phyloP scores from a whole-genome alignment of 2,797 vertebrate genomes.

The Avahi laniger region DNA sequence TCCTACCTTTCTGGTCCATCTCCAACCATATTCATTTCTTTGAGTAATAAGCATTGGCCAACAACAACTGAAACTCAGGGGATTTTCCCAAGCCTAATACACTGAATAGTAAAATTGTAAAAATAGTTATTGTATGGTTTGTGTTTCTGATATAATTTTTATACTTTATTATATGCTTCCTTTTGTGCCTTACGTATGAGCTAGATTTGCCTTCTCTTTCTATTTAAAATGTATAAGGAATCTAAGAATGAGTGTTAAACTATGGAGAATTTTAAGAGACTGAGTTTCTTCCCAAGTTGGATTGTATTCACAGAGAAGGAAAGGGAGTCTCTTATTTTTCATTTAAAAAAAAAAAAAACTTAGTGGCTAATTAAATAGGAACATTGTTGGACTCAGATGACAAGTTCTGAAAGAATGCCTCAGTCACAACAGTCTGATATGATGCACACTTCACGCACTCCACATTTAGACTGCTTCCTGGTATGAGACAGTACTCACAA shows the following conservation, averaged over 20 bases:
- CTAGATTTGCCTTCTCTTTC: neutral
- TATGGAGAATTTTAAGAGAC: neutral
- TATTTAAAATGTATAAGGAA: neutral
- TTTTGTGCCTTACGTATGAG: neutral
- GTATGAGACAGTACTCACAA: neutral
- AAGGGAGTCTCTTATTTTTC: conserved; percentile 4
- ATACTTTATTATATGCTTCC: neutral
- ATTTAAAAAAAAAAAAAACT: neutral
- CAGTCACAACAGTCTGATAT: conserved; percentile 6
- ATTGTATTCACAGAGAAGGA: conserved; percentile 17
- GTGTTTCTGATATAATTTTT: neutral
- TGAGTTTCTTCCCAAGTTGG: neutral
- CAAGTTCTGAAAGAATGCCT: conserved; percentile 49
- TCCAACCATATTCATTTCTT: neutral
- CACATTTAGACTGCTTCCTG: neutral
- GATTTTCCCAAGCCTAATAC: neutral
- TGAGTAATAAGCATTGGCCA: neutral
- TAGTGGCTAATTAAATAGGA: conserved; percentile 34
- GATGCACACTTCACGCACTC: neutral
- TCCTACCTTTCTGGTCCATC: neutral
- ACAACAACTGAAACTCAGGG: neutral
- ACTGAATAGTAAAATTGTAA: neutral
- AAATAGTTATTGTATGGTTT: neutral
- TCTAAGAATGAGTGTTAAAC: neutral
- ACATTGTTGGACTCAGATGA: conserved; percentile 43